These are phyloP conservation scores for Hyposmocoma kahamanoa DNA, from an alignment of 1,140 invertebrate genomes.

Conservation along the genomic window DNA sequence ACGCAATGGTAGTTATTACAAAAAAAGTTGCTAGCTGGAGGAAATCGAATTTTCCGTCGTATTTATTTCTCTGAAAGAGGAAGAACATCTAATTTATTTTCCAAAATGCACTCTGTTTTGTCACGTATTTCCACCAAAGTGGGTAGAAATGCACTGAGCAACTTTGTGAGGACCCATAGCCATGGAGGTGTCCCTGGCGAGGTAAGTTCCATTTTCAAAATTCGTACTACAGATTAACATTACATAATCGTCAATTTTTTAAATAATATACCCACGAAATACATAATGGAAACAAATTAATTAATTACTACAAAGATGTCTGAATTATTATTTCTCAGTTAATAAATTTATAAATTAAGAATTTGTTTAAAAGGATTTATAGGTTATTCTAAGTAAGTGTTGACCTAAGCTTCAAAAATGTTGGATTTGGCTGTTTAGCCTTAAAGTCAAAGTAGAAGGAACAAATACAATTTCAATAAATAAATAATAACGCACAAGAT, in stretches of 20 bases:
- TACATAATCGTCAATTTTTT: conserved; percentile 63
- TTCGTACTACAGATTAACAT: conserved; percentile 27
- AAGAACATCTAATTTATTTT: conserved; percentile 26
- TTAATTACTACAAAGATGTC: too few relatives aligned
- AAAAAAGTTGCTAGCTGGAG: conserved; percentile 16
- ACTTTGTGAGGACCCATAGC: conserved; percentile 75
- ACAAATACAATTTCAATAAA: too few relatives aligned
- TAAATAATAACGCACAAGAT: too few relatives aligned
- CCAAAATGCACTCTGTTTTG: conserved; percentile 56
- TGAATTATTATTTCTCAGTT: too few relatives aligned
- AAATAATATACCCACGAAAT: too few relatives aligned
- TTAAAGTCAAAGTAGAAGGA: too few relatives aligned
- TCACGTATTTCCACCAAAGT: conserved; percentile 55
- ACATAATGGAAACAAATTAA: too few relatives aligned
- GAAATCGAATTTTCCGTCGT: not conserved
- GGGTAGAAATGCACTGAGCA: conserved; percentile 73
- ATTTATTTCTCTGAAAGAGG: not conserved
- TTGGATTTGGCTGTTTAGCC: too few relatives aligned
- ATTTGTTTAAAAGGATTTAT: too few relatives aligned
- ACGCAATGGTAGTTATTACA: conserved; percentile 39
- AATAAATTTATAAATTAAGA: too few relatives aligned
- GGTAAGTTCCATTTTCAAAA: conserved; percentile 71
- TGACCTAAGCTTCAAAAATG: too few relatives aligned
- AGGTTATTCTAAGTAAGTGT: too few relatives aligned
- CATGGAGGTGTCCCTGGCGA: conserved; percentile 79